Evolutionary conservation across 2,888 invertebrate species (phyloP), one percentile per base, ranked within the genome.

Genomic region (Brachypterus glaber): DNA sequence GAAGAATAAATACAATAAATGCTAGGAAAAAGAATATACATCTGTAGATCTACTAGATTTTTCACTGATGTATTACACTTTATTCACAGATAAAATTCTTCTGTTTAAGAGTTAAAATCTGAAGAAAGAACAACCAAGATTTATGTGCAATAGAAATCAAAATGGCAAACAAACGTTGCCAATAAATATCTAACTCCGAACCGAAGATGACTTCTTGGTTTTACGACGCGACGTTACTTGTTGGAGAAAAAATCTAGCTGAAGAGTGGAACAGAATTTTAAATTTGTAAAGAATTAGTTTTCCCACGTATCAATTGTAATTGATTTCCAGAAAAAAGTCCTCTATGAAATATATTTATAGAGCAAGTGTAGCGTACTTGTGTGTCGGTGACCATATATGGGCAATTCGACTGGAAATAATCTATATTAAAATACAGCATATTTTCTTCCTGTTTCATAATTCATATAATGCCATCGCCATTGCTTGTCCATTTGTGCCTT

Each of bases 221-320:
- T 48, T 52, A 54, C 50, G 50, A 52, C 42, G n/a, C 31, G 42
- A 40, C 47, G 21, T 9, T 39, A 44, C 43, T 48, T 46, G 43
- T 45, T 43, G 41, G 25, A 17, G 37, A 39, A 39, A 41, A 47
- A 46, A 45, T 41, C 33, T 37, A 31, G 36, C 37, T 17, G 46
- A 44, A 42, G 49, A 52, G 47, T 52, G 31, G 53, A 35, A 47
- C 48, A 52, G 56, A 55, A 55, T 56, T 53, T 51, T 53, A 54
- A 56, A 54, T 55, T 56, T 55, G 54, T 53, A 47, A 48, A 44
- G 54, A 55, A 56, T 56, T 56, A 55, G 53, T 48, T 56, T 56
- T 56, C 56, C 54, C 56, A 56, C 53, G 52, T 54, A 54, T 54
- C 52, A 51, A 49, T 53, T 44, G 52, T 46, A 44, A 46, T 45